Evolutionary conservation across 2,113 vertebrate species (phyloP).

Genomic region (Phocoena phocoena): DNA sequence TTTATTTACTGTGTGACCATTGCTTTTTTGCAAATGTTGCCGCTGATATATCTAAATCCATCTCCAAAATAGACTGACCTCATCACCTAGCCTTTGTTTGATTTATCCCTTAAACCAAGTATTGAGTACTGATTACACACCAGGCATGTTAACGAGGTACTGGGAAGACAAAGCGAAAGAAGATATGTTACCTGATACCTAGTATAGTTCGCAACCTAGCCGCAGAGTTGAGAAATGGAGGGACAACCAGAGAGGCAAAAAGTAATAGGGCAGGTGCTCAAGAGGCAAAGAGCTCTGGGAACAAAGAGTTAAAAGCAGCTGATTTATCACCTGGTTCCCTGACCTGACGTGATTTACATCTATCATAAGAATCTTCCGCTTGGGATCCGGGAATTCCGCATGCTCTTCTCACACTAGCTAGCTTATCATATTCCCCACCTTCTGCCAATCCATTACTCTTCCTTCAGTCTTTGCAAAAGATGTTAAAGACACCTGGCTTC

Average conservation of each 20-base stretch:
- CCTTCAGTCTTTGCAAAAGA: not conserved
- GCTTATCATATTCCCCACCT: not conserved
- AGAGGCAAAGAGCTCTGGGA: not conserved
- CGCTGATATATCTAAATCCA: not conserved
- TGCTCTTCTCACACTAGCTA: not conserved
- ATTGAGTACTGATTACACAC: not conserved
- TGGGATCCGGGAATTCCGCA: not conserved
- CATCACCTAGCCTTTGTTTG: not conserved
- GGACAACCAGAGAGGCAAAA: no score
- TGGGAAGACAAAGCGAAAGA: not conserved
- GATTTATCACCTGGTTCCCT: not conserved
- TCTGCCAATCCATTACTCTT: not conserved
- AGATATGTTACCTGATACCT: not conserved
- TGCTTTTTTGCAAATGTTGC: not conserved
- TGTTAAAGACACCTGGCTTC: not conserved
- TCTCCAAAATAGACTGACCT: not conserved
- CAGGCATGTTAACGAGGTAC: not conserved
- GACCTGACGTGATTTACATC: not conserved
- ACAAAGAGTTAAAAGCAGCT: not conserved
- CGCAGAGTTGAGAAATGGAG: not conserved
- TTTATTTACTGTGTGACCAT: not conserved
- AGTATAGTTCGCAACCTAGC: not conserved
- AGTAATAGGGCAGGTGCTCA: not conserved
- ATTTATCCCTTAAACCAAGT: not conserved
- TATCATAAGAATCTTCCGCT: not conserved